phyloP scores from a whole-genome alignment of 2,113 vertebrate species.

The Vulpes lagopus region DNA sequence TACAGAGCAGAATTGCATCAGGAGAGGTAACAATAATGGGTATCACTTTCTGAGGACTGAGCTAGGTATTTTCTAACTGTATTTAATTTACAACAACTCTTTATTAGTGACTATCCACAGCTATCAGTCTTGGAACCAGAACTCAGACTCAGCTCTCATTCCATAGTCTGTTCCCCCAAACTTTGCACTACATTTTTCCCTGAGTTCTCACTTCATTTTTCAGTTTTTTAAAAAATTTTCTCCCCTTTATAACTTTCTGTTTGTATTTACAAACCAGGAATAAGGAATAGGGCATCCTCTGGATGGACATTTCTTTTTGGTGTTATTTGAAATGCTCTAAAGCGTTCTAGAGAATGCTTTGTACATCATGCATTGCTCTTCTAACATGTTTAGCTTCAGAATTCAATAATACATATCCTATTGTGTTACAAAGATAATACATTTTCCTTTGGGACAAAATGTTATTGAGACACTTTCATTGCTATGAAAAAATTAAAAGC shows the following conservation, averaged over 20 bases:
- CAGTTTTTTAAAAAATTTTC: no score
- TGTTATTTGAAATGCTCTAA: conserved; percentile 25
- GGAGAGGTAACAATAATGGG: neutral
- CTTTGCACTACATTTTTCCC: neutral
- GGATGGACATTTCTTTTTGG: neutral
- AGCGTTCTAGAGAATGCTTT: conserved; percentile 38
- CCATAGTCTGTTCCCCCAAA: neutral
- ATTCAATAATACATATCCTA: conserved; percentile 58
- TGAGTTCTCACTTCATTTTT: neutral
- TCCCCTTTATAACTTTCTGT: neutral
- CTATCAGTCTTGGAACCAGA: neutral
- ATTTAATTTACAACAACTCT: neutral
- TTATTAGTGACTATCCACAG: neutral
- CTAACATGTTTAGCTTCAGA: conserved; percentile 61
- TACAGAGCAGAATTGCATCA: neutral
- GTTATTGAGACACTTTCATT: conserved; percentile 51
- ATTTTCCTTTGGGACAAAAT: conserved; percentile 55
- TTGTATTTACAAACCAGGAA: conserved; percentile 9
- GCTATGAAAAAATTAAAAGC: conserved; percentile 40
- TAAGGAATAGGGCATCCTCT: neutral
- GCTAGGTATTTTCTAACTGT: neutral
- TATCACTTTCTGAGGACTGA: neutral
- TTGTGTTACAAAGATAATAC: conserved; percentile 62
- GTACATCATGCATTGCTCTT: conserved; percentile 3
- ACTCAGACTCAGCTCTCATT: neutral